Evolutionary conservation across 2,888 invertebrate species (phyloP).

Genomic region (Diloba caeruleocephala): DNA sequence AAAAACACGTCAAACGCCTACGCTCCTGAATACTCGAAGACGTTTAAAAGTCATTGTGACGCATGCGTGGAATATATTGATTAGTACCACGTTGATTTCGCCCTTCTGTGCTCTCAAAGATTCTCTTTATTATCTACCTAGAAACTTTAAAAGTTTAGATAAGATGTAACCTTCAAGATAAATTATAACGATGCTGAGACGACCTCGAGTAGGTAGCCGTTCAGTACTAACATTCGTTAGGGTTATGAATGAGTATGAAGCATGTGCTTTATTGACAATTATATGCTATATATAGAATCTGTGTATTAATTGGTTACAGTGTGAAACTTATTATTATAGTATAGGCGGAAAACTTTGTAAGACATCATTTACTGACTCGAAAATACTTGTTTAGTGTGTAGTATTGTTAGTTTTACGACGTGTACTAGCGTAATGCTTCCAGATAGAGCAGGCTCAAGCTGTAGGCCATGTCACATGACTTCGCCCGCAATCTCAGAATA

Average conservation of each 20-base stretch:
- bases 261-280: slow-evolving; percentile 28
- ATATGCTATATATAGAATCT: slow-evolving; percentile 22
- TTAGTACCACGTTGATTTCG: slow-evolving; percentile 75
- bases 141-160: slow-evolving; percentile 39
- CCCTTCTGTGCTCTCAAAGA: slow-evolving; percentile 61
- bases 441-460: slow-evolving; percentile 55
- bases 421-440: slow-evolving; percentile 39
- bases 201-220: slow-evolving; percentile 44
- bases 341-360: slow-evolving; percentile 36
- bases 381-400: slow-evolving; percentile 25
- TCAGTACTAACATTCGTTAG: slow-evolving; percentile 26
- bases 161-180: slow-evolving; percentile 30
- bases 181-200: slow-evolving; percentile 16
- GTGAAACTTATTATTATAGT: slow-evolving; percentile 23
- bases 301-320: slow-evolving; percentile 40
- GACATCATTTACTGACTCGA: slow-evolving; percentile 19
- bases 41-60: slow-evolving; percentile 68
- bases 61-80: slow-evolving; percentile 87
- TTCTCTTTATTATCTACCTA: slow-evolving; percentile 32
- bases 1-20: slow-evolving; percentile 62
- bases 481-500: slow-evolving; percentile 81
- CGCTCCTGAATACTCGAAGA: slow-evolving; percentile 60
- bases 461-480: slow-evolving; percentile 76
- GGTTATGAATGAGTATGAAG: slow-evolving; percentile 32
- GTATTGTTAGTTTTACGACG: slow-evolving; percentile 44